phyloP scores from a whole-genome alignment of 2,113 vertebrate genomes.

The Morone saxatilis region DNA sequence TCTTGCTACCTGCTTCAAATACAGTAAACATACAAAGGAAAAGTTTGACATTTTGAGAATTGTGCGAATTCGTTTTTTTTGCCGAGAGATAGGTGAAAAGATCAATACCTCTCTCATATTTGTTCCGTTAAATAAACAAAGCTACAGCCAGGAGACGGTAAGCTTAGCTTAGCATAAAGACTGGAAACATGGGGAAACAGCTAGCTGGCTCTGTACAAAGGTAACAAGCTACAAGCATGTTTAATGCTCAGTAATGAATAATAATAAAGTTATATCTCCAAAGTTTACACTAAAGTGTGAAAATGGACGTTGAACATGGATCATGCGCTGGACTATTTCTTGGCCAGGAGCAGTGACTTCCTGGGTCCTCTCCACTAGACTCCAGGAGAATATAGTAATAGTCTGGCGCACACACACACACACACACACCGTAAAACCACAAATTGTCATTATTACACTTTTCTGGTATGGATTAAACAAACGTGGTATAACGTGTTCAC shows the following conservation, averaged over 20 bases:
- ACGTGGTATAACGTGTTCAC: neutral
- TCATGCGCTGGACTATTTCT: neutral
- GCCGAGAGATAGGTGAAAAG: no score
- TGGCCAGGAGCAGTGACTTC: neutral
- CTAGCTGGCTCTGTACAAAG: no score
- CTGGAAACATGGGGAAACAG: no score
- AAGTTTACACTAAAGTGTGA: no score
- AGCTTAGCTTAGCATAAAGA: no score
- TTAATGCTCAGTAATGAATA: neutral
- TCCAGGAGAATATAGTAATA: no score
- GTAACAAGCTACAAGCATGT: no score
- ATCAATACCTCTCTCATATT: neutral
- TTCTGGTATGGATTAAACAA: neutral
- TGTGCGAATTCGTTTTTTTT: no score
- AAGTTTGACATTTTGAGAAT: neutral
- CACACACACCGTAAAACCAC: neutral
- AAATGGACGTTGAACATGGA: no score
- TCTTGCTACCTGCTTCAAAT: neutral
- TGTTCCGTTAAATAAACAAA: neutral
- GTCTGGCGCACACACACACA: no score
- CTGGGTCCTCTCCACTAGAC: neutral
- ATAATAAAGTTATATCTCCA: no score
- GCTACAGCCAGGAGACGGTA: no score
- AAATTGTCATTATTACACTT: neutral
- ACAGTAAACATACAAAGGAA: neutral